Evolutionary conservation across 2,888 invertebrate species (phyloP).

Genomic region (Lottia gigantea): DNA sequence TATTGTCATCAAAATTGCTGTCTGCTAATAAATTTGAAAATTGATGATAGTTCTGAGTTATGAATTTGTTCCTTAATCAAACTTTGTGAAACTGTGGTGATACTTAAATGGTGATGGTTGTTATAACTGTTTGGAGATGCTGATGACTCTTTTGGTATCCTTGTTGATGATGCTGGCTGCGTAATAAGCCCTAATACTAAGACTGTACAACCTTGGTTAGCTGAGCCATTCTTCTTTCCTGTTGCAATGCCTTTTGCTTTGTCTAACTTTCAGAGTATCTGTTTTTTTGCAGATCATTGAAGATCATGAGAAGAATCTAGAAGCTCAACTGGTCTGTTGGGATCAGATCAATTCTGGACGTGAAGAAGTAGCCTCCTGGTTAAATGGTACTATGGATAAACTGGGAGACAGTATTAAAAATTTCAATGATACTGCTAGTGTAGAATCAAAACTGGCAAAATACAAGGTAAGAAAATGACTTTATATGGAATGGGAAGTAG

Average conservation of each 20-base stretch:
- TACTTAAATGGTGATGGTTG: too few relatives aligned
- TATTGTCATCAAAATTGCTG: neutral
- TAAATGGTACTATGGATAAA: slow-evolving; percentile 83
- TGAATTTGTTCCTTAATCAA: neutral
- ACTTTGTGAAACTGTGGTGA: neutral
- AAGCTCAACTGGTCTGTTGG: slow-evolving; percentile 92
- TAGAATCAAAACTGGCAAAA: slow-evolving; percentile 81
- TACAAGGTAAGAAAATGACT: slow-evolving; percentile 74
- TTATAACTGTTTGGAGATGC: neutral
- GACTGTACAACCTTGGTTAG: neutral
- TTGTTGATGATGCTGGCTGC: too few relatives aligned
- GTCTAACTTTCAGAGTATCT: neutral
- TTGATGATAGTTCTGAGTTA: neutral
- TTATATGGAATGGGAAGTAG: too few relatives aligned
- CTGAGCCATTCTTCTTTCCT: too few relatives aligned
- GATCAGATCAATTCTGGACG: slow-evolving; percentile 89
- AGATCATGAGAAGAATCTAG: slow-evolving; percentile 82
- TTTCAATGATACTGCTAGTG: slow-evolving; percentile 83
- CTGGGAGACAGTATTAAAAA: slow-evolving; percentile 82
- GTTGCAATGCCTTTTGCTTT: neutral
- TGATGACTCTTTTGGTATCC: too few relatives aligned
- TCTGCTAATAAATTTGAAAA: too few relatives aligned
- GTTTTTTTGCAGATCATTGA: slow-evolving; percentile 74
- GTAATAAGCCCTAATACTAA: too few relatives aligned
- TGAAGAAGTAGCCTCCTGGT: slow-evolving; percentile 85